Evolutionary conservation across 1,140 invertebrate species (phyloP).

Genomic region (Neotoxoptera formosana): DNA sequence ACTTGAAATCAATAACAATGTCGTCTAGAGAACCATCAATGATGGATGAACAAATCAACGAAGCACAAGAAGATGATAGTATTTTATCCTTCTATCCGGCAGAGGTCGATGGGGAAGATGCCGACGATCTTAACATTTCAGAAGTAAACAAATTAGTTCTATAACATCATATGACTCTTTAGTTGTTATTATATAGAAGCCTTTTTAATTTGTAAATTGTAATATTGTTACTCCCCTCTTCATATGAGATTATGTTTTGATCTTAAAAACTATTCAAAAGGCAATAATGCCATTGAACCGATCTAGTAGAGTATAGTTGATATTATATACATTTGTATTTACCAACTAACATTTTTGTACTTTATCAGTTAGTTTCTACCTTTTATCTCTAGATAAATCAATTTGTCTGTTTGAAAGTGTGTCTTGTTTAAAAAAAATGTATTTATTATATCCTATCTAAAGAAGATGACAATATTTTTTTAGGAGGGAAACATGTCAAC

Average conservation of each 20-base stretch:
- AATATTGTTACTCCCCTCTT: not conserved
- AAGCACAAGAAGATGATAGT: not conserved
- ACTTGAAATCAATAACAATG: not conserved
- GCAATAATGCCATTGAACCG: not conserved
- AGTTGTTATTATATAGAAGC: not conserved
- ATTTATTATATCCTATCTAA: too few relatives aligned
- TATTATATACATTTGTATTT: not conserved
- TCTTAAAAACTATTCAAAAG: not conserved
- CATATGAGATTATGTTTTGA: not conserved
- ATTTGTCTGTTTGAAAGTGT: too few relatives aligned
- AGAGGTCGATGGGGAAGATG: not conserved
- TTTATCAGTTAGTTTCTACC: too few relatives aligned
- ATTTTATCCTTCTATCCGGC: slow-evolving; percentile 11
- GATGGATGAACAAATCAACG: not conserved
- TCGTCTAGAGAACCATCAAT: not conserved
- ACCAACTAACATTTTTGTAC: too few relatives aligned
- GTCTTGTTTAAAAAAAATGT: too few relatives aligned
- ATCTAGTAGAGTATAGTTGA: not conserved
- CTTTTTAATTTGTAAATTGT: not conserved
- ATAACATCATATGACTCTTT: not conserved
- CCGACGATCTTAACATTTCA: not conserved
- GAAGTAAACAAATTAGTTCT: not conserved
- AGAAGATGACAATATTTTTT: too few relatives aligned
- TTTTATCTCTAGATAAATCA: too few relatives aligned
- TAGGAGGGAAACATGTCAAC: too few relatives aligned